Percentiles rank a stretch among this genome's conserved stretches.
Conservation (phyloP, 2,797 vertebrate genomes). For the Cichlasoma orientale region DNA sequence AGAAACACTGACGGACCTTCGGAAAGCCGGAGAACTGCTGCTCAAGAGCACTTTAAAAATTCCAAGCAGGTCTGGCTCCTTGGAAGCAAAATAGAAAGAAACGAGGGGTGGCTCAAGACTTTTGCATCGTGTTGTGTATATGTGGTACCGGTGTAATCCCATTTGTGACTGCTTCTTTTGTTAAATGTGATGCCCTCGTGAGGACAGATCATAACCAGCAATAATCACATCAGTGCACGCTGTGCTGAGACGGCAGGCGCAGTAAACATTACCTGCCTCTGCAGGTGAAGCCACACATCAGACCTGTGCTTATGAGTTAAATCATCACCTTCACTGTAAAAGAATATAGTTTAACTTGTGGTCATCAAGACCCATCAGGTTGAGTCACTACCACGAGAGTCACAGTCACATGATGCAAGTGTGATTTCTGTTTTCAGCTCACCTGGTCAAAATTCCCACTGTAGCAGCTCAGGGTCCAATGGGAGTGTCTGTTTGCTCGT, state of each 20-base stretch:
- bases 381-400: not conserved
- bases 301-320: not conserved
- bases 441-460: not conserved
- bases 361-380: not conserved
- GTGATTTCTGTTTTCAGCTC: too few species aligned
- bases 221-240: fast-evolving
- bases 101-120: not conserved
- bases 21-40: not conserved
- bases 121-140: not conserved
- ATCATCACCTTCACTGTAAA: too few species aligned
- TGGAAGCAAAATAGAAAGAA: not conserved
- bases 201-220: not conserved
- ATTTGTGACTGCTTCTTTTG: not conserved
- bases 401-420: not conserved
- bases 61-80: not conserved
- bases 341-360: not conserved
- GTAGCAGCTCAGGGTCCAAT: too few species aligned
- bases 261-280: fast-evolving
- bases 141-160: not conserved
- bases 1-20: too few species aligned
- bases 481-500: fast-evolving
- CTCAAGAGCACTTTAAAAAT: not conserved
- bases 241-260: too few species aligned
- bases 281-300: not conserved
- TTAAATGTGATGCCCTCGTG: not conserved